Base-by-base conservation (phyloP, 2,113 vertebrate species). In the Malurus cyaneus region DNA sequence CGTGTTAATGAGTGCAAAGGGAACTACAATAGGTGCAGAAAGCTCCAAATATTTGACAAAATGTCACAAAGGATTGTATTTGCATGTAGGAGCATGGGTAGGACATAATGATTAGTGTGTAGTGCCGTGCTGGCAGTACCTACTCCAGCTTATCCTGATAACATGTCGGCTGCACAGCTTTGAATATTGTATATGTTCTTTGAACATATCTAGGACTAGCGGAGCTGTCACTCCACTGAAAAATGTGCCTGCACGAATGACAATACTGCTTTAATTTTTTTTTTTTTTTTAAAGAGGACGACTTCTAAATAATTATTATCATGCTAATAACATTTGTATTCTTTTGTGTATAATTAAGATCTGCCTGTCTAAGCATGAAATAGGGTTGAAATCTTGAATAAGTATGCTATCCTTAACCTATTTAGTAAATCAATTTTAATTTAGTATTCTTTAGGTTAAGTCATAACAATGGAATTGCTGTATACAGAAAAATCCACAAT, bases 261-360 rank as follows among this genome's bases (percentile, higher is more conserved):
- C 98, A 98, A 98, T 96, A 19, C 95, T 56, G 94, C 92, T 96
- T 98, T 97, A 96, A 87, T 97, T 97, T 97, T 98, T 92, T 86
- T 97, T 96, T 61, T 65, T 84, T 93, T 94, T 95, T 97, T 96
- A 95, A 97, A 97, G 96, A 98, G 92, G 95, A 98, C 89, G 93
- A 97, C 95, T 97, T 97, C 97, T 97, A 98, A 98, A 98, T 98
- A 98, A 98, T 98, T 98, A 98, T 98, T 98, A 98, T 98, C 97
- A 98, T 98, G 98, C 97, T 98, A 98, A 98, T 98, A 98, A 97
- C 98, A 98, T 98, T 98, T 98, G 97, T 98, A 98, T 98, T 98
- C 98, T 98, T 98, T 98, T 98, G 98, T 98, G 97, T 98, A 97
- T 98, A 98, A 98, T 98, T 98, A 98, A 98, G 98, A 98, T 98